phyloP scores from a whole-genome alignment of 2,113 vertebrate genomes.

The Ctenodactylus gundi region DNA sequence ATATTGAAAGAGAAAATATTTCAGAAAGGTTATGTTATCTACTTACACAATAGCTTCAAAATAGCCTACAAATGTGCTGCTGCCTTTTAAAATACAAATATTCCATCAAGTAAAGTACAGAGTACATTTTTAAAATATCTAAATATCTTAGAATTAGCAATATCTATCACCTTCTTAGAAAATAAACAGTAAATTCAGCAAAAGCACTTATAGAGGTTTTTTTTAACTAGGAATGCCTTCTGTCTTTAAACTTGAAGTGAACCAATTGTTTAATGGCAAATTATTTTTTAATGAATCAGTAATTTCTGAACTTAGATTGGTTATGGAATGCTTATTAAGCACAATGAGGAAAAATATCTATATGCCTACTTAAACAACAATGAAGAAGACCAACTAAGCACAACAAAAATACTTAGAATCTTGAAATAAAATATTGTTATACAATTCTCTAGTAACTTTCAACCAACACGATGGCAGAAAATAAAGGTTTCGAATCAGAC shows the following conservation, averaged over 20 bases:
- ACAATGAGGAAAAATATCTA: not conserved
- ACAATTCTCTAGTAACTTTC: not conserved
- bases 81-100: not conserved
- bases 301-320: not conserved
- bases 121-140: not conserved
- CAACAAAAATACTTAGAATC: not conserved
- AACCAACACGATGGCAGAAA: not conserved
- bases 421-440: not conserved
- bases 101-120: not conserved
- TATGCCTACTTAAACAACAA: not conserved
- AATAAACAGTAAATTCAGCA: constrained; percentile 18
- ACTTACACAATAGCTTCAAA: not conserved
- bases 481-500: not conserved
- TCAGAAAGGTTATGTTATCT: not conserved
- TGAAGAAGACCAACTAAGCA: not conserved
- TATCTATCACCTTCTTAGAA: not conserved
- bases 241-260: not conserved
- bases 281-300: not conserved
- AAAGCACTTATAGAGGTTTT: not conserved
- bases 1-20: not conserved
- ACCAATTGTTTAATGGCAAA: not conserved
- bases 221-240: not conserved
- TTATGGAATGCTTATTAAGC: not conserved
- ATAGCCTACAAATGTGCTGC: not conserved
- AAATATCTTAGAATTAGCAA: not conserved